These are phyloP conservation scores for Axis porcinus DNA, from an alignment of 2,113 vertebrate species.

Conservation along the genomic window DNA sequence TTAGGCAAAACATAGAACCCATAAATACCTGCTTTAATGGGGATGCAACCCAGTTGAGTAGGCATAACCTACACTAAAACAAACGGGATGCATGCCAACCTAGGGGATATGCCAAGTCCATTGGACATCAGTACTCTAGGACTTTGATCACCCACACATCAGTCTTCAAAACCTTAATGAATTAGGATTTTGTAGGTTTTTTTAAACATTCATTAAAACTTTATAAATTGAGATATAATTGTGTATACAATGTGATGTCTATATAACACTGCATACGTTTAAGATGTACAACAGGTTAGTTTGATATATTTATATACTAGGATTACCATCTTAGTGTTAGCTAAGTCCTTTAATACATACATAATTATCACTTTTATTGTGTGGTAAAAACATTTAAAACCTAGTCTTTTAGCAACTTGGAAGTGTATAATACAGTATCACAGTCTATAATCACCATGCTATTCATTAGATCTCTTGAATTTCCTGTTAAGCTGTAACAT, in stretches of 20 bases:
- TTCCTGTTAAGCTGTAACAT: background rate
- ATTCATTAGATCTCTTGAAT: background rate
- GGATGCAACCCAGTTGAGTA: background rate
- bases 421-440: background rate
- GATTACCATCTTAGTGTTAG: background rate
- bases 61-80: no score
- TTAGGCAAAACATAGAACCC: background rate
- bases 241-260: background rate
- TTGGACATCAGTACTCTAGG: background rate
- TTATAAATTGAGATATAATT: background rate
- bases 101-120: background rate
- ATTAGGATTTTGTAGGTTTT: background rate
- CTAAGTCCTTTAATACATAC: background rate
- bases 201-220: background rate
- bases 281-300: background rate
- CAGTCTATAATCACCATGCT: background rate
- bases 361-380: background rate
- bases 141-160: background rate
- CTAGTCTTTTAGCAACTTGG: background rate
- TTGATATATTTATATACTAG: background rate
- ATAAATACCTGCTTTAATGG: background rate
- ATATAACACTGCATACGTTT: background rate
- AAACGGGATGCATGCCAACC: accelerated
- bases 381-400: background rate
- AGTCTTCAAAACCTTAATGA: background rate